Evolutionary conservation across 2,113 vertebrate genomes (phyloP).

Genomic region (Vicugna pacos): DNA sequence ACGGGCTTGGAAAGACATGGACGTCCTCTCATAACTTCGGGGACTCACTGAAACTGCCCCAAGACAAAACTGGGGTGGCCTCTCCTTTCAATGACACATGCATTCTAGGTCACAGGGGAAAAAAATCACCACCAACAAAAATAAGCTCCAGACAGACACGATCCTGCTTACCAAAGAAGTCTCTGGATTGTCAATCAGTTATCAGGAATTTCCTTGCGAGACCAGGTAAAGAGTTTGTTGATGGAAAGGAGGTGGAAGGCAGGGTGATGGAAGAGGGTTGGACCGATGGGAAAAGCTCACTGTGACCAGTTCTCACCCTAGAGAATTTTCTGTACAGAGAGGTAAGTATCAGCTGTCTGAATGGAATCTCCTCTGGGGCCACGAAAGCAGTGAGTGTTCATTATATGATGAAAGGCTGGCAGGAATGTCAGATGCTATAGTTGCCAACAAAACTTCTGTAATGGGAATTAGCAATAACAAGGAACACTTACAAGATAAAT

Average conservation of each 20-base stretch:
- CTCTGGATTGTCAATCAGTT: not conserved
- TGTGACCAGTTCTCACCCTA: not conserved
- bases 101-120: fast-evolving
- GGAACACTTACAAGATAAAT: constrained; percentile 48
- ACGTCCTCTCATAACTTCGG: not conserved
- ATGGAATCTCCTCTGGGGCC: not conserved
- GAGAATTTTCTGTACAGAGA: not conserved
- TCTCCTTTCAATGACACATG: not conserved
- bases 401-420: constrained; percentile 40
- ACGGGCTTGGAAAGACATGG: not conserved
- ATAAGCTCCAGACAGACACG: not conserved
- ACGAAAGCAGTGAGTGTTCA: not conserved
- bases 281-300: not conserved
- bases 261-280: not conserved
- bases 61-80: not conserved
- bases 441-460: constrained; percentile 71
- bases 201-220: not conserved
- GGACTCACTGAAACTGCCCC: not conserved
- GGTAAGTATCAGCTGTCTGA: not conserved
- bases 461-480: constrained; percentile 72
- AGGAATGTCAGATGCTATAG: constrained; percentile 60
- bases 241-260: not conserved
- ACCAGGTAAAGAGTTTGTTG: not conserved
- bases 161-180: not conserved
- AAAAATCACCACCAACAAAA: not conserved